Evolutionary conservation across 1,140 invertebrate species (phyloP).

Genomic region (Ostrea edulis): DNA sequence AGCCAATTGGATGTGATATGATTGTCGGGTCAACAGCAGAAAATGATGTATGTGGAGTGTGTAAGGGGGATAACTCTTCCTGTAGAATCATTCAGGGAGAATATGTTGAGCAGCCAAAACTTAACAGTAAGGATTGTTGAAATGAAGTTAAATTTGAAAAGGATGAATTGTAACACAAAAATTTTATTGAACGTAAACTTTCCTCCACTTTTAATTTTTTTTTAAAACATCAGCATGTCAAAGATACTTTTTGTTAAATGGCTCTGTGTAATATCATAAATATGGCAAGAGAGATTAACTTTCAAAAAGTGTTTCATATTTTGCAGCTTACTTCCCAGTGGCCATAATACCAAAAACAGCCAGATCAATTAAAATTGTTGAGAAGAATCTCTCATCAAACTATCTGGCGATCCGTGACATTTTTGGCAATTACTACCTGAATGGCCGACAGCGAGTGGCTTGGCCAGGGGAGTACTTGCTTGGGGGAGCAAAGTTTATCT

Average conservation of each 20-base stretch:
- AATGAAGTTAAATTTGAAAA: background rate
- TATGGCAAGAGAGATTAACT: background rate
- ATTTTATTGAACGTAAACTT: background rate
- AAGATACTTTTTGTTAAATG: background rate
- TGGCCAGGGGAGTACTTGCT: slow-evolving; percentile 73
- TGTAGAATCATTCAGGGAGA: slow-evolving; percentile 81
- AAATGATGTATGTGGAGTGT: slow-evolving; percentile 91
- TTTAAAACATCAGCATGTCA: background rate
- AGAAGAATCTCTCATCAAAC: slow-evolving; percentile 68
- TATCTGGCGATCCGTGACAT: slow-evolving; percentile 71
- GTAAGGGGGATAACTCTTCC: slow-evolving; percentile 90
- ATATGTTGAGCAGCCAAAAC: slow-evolving; percentile 68
- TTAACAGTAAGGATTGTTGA: slow-evolving; percentile 64
- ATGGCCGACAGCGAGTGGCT: slow-evolving; percentile 71
- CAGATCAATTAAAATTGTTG: slow-evolving; percentile 63
- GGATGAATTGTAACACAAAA: background rate
- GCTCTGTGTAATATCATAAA: background rate
- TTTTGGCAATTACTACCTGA: slow-evolving; percentile 73
- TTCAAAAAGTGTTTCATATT: background rate
- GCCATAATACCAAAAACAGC: slow-evolving; percentile 69
- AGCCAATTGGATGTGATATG: slow-evolving; percentile 92
- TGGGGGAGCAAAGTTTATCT: slow-evolving; percentile 79
- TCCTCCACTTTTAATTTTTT: background rate
- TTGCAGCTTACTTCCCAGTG: slow-evolving; percentile 70
- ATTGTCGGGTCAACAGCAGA: slow-evolving; percentile 87